Evolutionary conservation across 2,888 invertebrate genomes (phyloP).

Genomic region (Lasioglossum figueresi): DNA sequence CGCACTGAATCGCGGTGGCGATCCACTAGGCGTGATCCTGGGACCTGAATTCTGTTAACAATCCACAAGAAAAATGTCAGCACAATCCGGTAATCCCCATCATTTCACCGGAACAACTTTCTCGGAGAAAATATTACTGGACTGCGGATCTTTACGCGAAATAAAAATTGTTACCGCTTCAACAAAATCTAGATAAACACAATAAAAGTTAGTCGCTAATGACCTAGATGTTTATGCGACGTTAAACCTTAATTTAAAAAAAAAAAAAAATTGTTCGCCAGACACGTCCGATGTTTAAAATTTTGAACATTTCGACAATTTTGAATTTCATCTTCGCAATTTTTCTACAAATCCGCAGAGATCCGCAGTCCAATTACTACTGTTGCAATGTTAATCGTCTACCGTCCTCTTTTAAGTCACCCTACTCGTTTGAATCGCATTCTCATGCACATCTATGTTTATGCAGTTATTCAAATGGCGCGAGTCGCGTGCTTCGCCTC

Average conservation of each 20-base stretch:
- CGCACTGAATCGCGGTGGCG: slow-evolving; percentile 80
- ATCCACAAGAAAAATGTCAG: slow-evolving; percentile 11
- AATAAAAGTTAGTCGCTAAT: too few relatives aligned
- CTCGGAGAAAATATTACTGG: not conserved
- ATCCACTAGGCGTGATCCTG: slow-evolving; percentile 79
- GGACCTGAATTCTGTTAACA: slow-evolving; percentile 76
- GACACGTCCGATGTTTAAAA: too few relatives aligned
- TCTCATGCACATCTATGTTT: not conserved
- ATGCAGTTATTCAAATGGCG: not conserved
- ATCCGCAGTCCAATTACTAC: not conserved
- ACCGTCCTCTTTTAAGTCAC: not conserved
- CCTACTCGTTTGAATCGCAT: not conserved
- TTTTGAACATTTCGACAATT: too few relatives aligned
- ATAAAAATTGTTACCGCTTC: too few relatives aligned
- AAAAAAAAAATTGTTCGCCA: too few relatives aligned
- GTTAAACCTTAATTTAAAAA: too few relatives aligned
- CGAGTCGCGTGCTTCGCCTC: not conserved
- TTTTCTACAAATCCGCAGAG: too few relatives aligned
- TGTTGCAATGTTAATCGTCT: not conserved
- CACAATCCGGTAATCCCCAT: not conserved
- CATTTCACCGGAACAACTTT: not conserved
- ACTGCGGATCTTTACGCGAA: too few relatives aligned
- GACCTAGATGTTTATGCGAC: too few relatives aligned
- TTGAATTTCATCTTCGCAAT: too few relatives aligned
- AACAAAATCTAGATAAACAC: too few relatives aligned